Evolutionary conservation across 2,113 vertebrate species (phyloP).

Genomic region (Nycticryphes semicollaris): DNA sequence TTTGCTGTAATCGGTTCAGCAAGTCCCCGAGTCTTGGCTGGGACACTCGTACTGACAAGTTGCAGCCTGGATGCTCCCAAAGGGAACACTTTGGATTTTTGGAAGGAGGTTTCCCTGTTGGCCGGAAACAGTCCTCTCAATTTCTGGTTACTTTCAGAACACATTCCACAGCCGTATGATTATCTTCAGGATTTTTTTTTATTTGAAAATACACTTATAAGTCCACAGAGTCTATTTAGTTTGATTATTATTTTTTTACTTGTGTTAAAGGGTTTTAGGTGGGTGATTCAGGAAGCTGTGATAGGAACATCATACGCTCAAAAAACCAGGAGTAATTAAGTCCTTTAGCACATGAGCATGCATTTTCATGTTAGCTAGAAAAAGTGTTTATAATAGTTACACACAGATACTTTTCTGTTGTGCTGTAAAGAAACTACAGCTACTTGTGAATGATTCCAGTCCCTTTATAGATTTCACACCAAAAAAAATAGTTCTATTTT

Average conservation of each 20-base stretch:
- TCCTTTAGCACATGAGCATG: not conserved
- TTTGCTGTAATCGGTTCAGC: not conserved
- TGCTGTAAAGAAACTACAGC: not conserved
- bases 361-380: not conserved
- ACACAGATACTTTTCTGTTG: not conserved
- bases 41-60: not conserved
- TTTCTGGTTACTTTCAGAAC: not conserved
- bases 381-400: not conserved
- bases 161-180: not conserved
- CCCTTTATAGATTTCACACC: not conserved
- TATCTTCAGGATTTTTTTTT: not conserved
- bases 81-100: not conserved
- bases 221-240: not conserved
- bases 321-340: not conserved
- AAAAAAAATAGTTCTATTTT: fast-evolving
- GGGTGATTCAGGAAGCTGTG: not conserved
- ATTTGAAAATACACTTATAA: not conserved
- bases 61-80: not conserved
- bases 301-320: not conserved
- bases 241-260: not conserved
- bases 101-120: not conserved
- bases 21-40: not conserved
- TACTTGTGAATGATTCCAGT: not conserved
- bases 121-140: not conserved
- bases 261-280: not conserved